Percentiles rank a stretch among this genome's conserved stretches.
Evolutionary conservation across 2,113 vertebrate genomes (phyloP).

Genomic region (Lampris incognitus): DNA sequence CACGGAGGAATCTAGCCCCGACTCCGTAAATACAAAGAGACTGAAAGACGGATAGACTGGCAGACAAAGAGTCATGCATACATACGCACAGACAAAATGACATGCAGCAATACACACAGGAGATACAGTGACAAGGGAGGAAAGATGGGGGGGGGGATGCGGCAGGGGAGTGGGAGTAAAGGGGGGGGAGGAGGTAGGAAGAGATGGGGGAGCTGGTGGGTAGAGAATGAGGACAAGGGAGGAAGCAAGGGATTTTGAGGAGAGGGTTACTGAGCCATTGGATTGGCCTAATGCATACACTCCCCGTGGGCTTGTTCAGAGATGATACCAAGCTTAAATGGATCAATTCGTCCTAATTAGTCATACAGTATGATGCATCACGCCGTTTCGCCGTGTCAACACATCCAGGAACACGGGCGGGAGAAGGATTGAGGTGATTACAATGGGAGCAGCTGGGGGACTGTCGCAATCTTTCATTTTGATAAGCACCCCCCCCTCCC

Average conservation of each 20-base stretch:
- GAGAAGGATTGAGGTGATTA: constrained; percentile 74
- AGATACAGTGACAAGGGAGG: constrained; percentile 39
- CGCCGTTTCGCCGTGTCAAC: constrained; percentile 71
- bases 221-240: constrained; percentile 36
- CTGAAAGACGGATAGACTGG: background rate
- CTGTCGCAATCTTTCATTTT: constrained; percentile 77
- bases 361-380: constrained; percentile 74
- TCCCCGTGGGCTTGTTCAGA: constrained; percentile 77
- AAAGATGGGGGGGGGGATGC: constrained; percentile 20
- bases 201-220: constrained; percentile 3
- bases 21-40: constrained; percentile 33
- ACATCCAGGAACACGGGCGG: constrained; percentile 69
- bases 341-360: constrained; percentile 83
- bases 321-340: constrained; percentile 77
- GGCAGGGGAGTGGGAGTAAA: constrained; percentile 24
- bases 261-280: constrained; percentile 67
- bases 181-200: background rate
- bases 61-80: constrained; percentile 40
- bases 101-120: constrained; percentile 29
- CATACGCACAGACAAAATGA: constrained; percentile 37
- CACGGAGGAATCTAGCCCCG: constrained; percentile 7
- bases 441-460: constrained; percentile 59
- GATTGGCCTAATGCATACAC: constrained; percentile 71
- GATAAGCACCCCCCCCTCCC: constrained; percentile 64
- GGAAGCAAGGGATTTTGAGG: constrained; percentile 29